These are phyloP conservation scores for Drosophila antonietae DNA, from an alignment of 2,888 invertebrate species.

Conservation along the genomic window DNA sequence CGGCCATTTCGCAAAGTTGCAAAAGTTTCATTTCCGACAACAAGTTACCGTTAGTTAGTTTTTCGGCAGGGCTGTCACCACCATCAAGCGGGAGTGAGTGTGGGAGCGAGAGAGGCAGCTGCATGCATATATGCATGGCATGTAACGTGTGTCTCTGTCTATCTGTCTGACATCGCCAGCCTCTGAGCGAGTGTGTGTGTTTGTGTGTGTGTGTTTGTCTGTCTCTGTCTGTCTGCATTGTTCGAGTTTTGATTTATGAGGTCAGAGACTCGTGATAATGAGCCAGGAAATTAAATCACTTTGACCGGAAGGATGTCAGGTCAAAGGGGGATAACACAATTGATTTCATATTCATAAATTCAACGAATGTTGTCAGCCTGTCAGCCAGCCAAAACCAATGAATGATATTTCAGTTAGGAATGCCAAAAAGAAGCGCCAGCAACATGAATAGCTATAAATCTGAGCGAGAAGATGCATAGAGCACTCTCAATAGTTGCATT, in stretches of 20 bases:
- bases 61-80: slow-evolving; percentile 74
- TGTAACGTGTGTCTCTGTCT: slow-evolving; percentile 65
- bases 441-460: too few relatives aligned
- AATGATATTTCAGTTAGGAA: slow-evolving; percentile 46
- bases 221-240: slow-evolving; percentile 55
- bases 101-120: slow-evolving; percentile 5
- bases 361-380: slow-evolving; percentile 72
- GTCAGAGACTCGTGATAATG: slow-evolving; percentile 82
- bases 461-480: not conserved
- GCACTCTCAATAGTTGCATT: not conserved
- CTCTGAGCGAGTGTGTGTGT: slow-evolving; percentile 7
- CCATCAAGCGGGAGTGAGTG: slow-evolving; percentile 18
- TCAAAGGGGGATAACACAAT: slow-evolving; percentile 80
- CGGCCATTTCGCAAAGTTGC: slow-evolving; percentile 59
- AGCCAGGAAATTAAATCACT: slow-evolving; percentile 82
- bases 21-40: slow-evolving; percentile 81
- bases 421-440: not conserved
- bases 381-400: slow-evolving; percentile 38
- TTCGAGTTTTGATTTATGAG: slow-evolving; percentile 78
- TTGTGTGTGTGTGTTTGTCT: slow-evolving; percentile 22
- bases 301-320: slow-evolving; percentile 82
- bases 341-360: slow-evolving; percentile 80
- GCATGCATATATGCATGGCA: slow-evolving; percentile 63
- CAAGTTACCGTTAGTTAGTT: slow-evolving; percentile 80
- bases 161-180: slow-evolving; percentile 9